These are phyloP conservation scores for Melanchra persicariae DNA, from an alignment of 2,888 invertebrate genomes.

Conservation along the genomic window DNA sequence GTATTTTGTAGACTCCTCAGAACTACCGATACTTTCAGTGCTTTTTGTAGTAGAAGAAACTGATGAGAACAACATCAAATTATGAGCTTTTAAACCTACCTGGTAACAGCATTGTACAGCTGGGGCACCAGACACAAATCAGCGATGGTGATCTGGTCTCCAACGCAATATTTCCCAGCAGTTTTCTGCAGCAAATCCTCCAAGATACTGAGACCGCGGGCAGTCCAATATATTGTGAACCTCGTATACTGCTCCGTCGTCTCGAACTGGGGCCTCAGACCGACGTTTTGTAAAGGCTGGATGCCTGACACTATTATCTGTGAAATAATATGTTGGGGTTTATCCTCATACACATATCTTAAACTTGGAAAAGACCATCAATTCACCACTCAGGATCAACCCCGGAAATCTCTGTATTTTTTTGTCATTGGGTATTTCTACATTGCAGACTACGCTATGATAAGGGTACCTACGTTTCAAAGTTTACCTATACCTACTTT, in stretches of 20 bases:
- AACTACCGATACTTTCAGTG: not conserved
- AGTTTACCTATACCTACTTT: not conserved
- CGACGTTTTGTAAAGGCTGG: slow-evolving; percentile 93
- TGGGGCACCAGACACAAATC: slow-evolving; percentile 93
- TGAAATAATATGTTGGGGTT: slow-evolving; percentile 64
- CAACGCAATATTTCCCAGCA: slow-evolving; percentile 91
- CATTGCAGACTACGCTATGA: no score
- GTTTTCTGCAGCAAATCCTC: slow-evolving; percentile 87
- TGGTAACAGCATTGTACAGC: slow-evolving; percentile 90
- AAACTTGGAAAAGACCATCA: not conserved
- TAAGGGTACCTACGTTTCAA: not conserved
- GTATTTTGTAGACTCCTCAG: not conserved
- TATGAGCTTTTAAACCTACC: slow-evolving; percentile 76
- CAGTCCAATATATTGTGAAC: slow-evolving; percentile 90
- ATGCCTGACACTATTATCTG: slow-evolving; percentile 92
- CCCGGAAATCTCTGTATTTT: no score
- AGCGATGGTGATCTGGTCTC: slow-evolving; percentile 92
- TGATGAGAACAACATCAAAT: not conserved
- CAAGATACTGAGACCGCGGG: slow-evolving; percentile 90
- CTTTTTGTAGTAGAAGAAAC: not conserved
- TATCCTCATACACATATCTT: not conserved
- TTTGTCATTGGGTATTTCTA: no score
- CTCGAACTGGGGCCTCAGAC: slow-evolving; percentile 82
- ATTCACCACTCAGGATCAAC: no score
- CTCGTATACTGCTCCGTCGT: slow-evolving; percentile 81